These are phyloP conservation scores for Cichladusa arquata DNA, from an alignment of 2,113 vertebrate species.

Conservation along the genomic window DNA sequence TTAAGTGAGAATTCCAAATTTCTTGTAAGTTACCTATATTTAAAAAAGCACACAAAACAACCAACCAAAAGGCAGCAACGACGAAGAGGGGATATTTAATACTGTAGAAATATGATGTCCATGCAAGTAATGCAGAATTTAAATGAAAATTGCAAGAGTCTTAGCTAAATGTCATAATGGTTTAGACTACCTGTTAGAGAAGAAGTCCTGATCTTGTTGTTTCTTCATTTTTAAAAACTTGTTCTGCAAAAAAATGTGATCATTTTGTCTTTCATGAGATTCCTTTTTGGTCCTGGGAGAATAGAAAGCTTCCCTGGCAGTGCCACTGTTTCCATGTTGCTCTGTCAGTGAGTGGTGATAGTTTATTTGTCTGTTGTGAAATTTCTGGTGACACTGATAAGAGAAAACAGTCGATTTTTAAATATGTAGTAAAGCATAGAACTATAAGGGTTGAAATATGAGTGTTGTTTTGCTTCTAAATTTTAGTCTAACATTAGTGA, in stretches of 20 bases:
- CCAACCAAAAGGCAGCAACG: not conserved
- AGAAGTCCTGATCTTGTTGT: not conserved
- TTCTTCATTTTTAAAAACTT: not conserved
- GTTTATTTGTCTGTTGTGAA: not conserved
- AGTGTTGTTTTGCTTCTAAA: not conserved
- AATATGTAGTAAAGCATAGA: not conserved
- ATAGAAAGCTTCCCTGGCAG: not conserved
- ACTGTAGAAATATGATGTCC: not conserved
- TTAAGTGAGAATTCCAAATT: not conserved
- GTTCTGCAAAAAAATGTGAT: not conserved
- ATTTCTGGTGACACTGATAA: not conserved
- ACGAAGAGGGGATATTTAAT: not conserved
- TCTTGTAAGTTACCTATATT: not conserved
- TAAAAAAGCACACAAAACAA: not conserved
- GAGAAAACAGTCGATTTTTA: not conserved
- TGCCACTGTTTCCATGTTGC: not conserved
- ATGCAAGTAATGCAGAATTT: not conserved
- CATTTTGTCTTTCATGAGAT: not conserved
- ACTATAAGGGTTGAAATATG: not conserved
- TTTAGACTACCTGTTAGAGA: not conserved
- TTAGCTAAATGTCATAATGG: not conserved
- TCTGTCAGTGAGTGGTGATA: not conserved
- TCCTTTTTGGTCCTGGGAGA: not conserved
- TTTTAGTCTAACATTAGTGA: not conserved
- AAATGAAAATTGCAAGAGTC: not conserved